Evolutionary conservation across 2,888 invertebrate species (phyloP).

Genomic region (Trichopoda pennipes): DNA sequence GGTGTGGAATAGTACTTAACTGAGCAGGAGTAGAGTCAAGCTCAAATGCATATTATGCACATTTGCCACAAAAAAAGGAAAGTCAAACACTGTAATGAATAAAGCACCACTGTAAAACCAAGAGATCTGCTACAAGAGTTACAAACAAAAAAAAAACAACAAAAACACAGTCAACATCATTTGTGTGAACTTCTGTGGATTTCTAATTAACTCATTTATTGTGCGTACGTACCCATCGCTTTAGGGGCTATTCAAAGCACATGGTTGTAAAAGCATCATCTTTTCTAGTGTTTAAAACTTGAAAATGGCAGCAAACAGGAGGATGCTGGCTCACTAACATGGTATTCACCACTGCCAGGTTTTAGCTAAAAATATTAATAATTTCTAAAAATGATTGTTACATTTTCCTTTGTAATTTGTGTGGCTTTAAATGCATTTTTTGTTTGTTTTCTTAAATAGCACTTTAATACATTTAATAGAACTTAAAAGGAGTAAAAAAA

Average conservation of each 20-base stretch:
- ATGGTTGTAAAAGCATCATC: slow-evolving; percentile 38
- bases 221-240: slow-evolving; percentile 54
- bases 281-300: not conserved
- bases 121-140: not conserved
- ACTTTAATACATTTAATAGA: slow-evolving; percentile 8
- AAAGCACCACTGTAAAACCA: not conserved
- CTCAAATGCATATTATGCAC: slow-evolving; percentile 30
- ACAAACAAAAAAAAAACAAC: not conserved
- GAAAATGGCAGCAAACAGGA: not conserved
- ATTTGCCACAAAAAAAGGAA: slow-evolving; percentile 39
- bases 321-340: not conserved
- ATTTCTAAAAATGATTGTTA: slow-evolving; percentile 3
- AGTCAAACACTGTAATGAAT: slow-evolving; percentile 24
- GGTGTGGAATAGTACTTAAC: not conserved
- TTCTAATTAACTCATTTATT: slow-evolving; percentile 67
- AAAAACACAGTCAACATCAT: slow-evolving; percentile 42
- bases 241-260: not conserved
- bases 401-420: not conserved
- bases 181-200: slow-evolving; percentile 55
- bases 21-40: not conserved
- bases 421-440: slow-evolving; percentile 6
- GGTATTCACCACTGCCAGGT: not conserved
- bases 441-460: slow-evolving; percentile 38
- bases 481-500: slow-evolving; percentile 31
- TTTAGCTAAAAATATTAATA: not conserved